Evolutionary conservation across 1,140 invertebrate species (phyloP).

Genomic region (Ceratoteleas bidentatus): DNA sequence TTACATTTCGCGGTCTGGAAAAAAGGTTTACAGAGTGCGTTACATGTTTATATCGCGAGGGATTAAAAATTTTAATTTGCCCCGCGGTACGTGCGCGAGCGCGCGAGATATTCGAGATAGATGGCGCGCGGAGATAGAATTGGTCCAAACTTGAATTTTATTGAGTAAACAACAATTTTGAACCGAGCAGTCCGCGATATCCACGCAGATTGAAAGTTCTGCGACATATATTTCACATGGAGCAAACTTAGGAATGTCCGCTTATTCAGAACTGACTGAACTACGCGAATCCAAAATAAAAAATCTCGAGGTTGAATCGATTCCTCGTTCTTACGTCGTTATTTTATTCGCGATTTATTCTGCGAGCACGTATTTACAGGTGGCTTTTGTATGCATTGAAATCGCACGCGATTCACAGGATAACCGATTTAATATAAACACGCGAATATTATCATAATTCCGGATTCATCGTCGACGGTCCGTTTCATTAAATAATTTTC

Average conservation of each 20-base stretch:
- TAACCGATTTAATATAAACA: too few species aligned
- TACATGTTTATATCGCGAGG: neutral
- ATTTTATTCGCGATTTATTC: slow-evolving; percentile 4
- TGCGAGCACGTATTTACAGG: neutral
- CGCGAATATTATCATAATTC: too few species aligned
- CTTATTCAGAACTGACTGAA: slow-evolving; percentile 28
- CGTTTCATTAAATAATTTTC: too few species aligned
- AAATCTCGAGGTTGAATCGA: slow-evolving; percentile 8
- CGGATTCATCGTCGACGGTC: too few species aligned
- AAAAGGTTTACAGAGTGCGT: slow-evolving; percentile 8
- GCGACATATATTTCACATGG: slow-evolving; percentile 32
- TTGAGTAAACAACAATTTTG: slow-evolving; percentile 41
- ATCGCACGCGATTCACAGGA: neutral
- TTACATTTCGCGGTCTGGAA: slow-evolving; percentile 11
- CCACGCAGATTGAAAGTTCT: slow-evolving; percentile 30
- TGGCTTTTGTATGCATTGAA: neutral
- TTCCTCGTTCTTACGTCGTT: neutral
- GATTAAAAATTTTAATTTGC: neutral
- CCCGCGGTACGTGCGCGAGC: neutral
- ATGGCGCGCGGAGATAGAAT: slow-evolving; percentile 15
- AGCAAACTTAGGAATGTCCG: slow-evolving; percentile 36
- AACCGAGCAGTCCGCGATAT: slow-evolving; percentile 15
- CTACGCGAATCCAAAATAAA: slow-evolving; percentile 28
- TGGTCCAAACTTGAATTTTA: slow-evolving; percentile 29
- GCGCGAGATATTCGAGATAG: neutral